These are phyloP conservation scores for Pollenia angustigena DNA, from an alignment of 2,888 invertebrate genomes.

Conservation along the genomic window DNA sequence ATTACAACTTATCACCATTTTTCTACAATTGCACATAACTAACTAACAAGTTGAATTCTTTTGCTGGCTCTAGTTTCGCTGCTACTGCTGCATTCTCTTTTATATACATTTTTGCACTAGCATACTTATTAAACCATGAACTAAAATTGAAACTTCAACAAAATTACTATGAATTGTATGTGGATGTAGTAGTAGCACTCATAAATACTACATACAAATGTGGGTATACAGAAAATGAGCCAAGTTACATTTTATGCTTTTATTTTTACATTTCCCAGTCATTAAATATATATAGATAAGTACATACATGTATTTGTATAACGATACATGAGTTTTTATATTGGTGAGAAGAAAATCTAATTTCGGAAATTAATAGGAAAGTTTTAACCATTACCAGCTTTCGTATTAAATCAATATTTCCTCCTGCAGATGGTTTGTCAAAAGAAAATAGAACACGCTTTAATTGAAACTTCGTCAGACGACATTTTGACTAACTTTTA, in stretches of 20 bases:
- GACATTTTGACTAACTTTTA: too few species aligned
- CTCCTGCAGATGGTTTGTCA: too few species aligned
- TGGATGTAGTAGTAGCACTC: background rate
- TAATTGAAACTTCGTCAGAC: too few species aligned
- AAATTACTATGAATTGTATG: background rate
- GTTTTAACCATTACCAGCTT: background rate
- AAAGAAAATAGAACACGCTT: too few species aligned
- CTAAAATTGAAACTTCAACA: conserved; percentile 49
- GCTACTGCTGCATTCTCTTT: conserved; percentile 6
- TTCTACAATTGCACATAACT: conserved; percentile 29
- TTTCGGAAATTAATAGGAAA: conserved; percentile 4
- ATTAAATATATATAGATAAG: background rate
- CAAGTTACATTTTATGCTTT: conserved; percentile 33
- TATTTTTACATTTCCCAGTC: conserved; percentile 8
- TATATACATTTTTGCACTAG: conserved; percentile 37
- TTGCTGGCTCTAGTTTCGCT: background rate
- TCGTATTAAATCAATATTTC: too few species aligned
- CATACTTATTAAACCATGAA: conserved; percentile 38
- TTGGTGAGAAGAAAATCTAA: conserved; percentile 16
- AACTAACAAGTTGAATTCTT: conserved; percentile 26
- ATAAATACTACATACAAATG: background rate
- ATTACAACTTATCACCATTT: conserved; percentile 47
- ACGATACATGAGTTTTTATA: background rate
- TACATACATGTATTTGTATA: too few species aligned
- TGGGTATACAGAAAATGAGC: background rate